Percentiles rank a stretch among this genome's conserved stretches.
These are phyloP conservation scores for Tachina fera DNA, from an alignment of 2,888 invertebrate genomes.

Conservation along the genomic window DNA sequence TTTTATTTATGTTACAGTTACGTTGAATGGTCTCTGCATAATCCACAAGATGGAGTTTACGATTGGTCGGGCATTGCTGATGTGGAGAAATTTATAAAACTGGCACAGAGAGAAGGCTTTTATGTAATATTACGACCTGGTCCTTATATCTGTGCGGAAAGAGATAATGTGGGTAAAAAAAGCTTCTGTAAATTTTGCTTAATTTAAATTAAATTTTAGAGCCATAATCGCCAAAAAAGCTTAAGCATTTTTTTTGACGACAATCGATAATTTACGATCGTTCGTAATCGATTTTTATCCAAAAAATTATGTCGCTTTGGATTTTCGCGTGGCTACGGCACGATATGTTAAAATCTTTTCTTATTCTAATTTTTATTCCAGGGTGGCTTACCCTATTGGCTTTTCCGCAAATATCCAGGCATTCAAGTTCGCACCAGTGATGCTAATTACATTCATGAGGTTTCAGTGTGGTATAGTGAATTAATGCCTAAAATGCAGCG, in stretches of 20 bases:
- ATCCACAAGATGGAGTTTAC: constrained; percentile 88
- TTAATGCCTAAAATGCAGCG: constrained; percentile 84
- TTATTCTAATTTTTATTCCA: constrained; percentile 76
- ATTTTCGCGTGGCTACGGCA: too few relatives aligned
- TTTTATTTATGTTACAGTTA: constrained; percentile 85
- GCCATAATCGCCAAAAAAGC: too few relatives aligned
- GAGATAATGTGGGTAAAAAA: constrained; percentile 86
- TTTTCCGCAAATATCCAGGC: constrained; percentile 85
- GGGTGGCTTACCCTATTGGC: constrained; percentile 92
- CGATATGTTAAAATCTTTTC: too few relatives aligned
- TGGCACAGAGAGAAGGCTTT: constrained; percentile 90
- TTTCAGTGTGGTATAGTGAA: constrained; percentile 84
- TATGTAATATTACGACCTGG: constrained; percentile 92
- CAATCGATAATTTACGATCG: too few relatives aligned
- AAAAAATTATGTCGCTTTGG: too few relatives aligned
- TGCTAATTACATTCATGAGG: constrained; percentile 84
- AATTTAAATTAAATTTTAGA: too few relatives aligned
- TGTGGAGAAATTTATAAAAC: constrained; percentile 87
- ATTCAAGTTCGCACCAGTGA: constrained; percentile 87
- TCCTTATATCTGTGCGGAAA: constrained; percentile 96
- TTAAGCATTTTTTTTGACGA: too few relatives aligned
- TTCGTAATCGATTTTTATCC: too few relatives aligned
- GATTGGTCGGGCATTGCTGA: constrained; percentile 87
- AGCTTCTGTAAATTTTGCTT: not conserved
- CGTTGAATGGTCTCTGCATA: constrained; percentile 95